Base-by-base conservation (phyloP, 2,113 vertebrate genomes). In the Picathartes gymnocephalus region DNA sequence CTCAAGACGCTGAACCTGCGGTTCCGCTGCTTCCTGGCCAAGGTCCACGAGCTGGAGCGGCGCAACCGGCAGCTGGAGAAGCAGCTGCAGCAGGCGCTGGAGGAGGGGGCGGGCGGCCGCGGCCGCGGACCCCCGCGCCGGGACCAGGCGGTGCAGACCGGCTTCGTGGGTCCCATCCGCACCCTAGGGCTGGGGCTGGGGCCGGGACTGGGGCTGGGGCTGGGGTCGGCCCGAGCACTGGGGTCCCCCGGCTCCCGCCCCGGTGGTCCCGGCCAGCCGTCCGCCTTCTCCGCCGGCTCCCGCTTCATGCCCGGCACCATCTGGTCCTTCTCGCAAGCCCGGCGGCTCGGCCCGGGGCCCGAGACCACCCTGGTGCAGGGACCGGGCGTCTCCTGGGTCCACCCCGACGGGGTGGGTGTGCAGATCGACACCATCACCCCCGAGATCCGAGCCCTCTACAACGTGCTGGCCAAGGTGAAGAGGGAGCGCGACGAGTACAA, bases 401-500 rank as follows among this genome's bases (percentile, higher is more conserved):
- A 99, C 85, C 99, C 99, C 10, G 99, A 99, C 51, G 99, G 99
- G 18, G 99, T 99, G 16, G 99, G 99, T 13, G 99, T 99, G 81
- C 99, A 99, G 98, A 99, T 99, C 54, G 99, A 99, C 97, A 99
- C 99, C 97, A 99, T 99, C 97, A 99, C 99, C 35, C 99, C 99
- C 0, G 99, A 99, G 97, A 99, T 99, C 94, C 98, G 99, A n/a
- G 99, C 99, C 9, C 98, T 99, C 51, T 99, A 99, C 96, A 99
- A 99, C 80, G 99, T 99, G 65, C 97, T 99, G 98, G 99, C 98
- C 94, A 99, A 99, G 97, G 99, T 99, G 94, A 99, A 99, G 98
- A 94, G 99, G 81, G 99, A 99, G 94, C 97, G 99, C 45, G 99
- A 99, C 58, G 99, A 99, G 95, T 99, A 99, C 97, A 99, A 99